Conservation (phyloP, 2,113 vertebrate species). For the Laticauda colubrina region DNA sequence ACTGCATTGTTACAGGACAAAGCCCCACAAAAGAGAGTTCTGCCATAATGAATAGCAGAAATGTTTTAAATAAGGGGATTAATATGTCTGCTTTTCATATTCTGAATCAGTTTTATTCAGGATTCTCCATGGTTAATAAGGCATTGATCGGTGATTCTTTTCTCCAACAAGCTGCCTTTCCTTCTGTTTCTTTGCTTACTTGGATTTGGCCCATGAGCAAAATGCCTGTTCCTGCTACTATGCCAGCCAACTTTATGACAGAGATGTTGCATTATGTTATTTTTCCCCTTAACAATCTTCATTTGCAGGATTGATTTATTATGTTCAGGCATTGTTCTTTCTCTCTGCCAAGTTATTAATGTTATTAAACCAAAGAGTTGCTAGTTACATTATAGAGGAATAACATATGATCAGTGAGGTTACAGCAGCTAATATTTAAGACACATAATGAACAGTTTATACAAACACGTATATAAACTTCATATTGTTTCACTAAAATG, state of each 20-base stretch:
- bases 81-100: slow-evolving; percentile 32
- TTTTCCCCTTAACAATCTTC: background rate
- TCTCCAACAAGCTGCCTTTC: background rate
- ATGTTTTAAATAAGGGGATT: slow-evolving; percentile 55
- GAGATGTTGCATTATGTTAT: background rate
- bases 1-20: slow-evolving; percentile 34
- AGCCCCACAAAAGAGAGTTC: slow-evolving; percentile 46
- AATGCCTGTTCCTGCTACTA: background rate
- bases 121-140: slow-evolving; percentile 32
- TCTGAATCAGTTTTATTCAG: slow-evolving; percentile 44
- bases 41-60: slow-evolving; percentile 51
- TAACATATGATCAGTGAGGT: background rate
- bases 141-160: slow-evolving; percentile 11
- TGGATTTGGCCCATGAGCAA: slow-evolving; percentile 9
- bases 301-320: background rate
- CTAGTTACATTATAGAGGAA: background rate
- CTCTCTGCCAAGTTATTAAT: background rate
- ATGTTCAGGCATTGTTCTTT: background rate
- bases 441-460: background rate
- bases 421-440: background rate
- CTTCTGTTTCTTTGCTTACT: background rate
- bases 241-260: slow-evolving; percentile 2
- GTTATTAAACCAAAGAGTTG: background rate
- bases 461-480: background rate
- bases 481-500: slow-evolving; percentile 23